Base-by-base conservation (phyloP, 2,797 vertebrate species). In the Pangasius mekongensis region DNA sequence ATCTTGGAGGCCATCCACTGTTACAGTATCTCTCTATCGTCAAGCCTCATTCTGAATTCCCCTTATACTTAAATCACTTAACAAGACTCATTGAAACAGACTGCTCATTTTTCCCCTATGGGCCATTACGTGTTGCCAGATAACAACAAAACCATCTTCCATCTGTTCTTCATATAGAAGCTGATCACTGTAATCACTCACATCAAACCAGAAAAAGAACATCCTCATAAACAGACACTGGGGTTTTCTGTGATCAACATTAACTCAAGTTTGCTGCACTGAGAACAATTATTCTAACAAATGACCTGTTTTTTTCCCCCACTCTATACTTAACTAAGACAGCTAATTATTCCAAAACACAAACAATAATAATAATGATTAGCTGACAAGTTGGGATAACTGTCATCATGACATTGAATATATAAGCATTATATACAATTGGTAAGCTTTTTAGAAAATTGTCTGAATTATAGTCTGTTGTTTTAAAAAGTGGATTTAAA, bases 151-250 rank as follows among this genome's bases (percentile, higher is more conserved):
- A 77, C 90, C 89, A 85, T 86, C 88, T 89, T 94, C 92, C 93
- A 94, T 95, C 92, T 95, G 94, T 91, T 94, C 91, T 86, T 94
- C 88, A 91, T 92, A 92, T 93, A 93, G 87, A 90, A 80, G 88
- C 74, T 89, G 90, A 90, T 84, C 86, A 90, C 92, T 92, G 90
- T 93, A 95, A 95, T 95, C 93, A 93, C 90, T 90, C 83, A 89
- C 78, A 90, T 87, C 87, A 90, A 92, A 80, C 88, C 84, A 91
- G 58, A 90, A 92, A 77, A 87, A 89, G 52, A 92, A 91, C 86
- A 92, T 93, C 80, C 84, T 73, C 58, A 67, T 5, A 86, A 91
- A 93, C 36, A 66, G 36, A 47, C 80, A 62, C 36, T 89, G 88
- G 89, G 90, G 92, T 91, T 92, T 91, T 93, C 90, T 93, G 87